phyloP scores from a whole-genome alignment of 2,113 vertebrate genomes.

The Calonectris borealis region DNA sequence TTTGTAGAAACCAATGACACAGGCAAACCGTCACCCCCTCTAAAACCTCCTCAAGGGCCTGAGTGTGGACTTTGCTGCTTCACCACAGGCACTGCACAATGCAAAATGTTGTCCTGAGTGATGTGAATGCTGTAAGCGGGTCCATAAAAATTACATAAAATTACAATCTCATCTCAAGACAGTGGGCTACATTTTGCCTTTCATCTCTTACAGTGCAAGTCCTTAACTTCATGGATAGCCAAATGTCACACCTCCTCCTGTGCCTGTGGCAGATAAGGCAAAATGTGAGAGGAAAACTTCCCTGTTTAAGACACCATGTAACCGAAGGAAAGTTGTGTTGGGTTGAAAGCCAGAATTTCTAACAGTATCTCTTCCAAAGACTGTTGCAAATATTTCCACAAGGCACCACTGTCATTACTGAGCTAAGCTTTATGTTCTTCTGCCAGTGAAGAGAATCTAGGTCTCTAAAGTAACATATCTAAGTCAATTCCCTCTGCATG shows the following conservation, averaged over 20 bases:
- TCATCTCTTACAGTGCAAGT: not conserved
- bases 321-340: not conserved
- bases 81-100: not conserved
- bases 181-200: not conserved
- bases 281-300: not conserved
- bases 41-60: not conserved
- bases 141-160: not conserved
- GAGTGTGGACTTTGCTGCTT: not conserved
- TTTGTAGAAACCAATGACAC: not conserved
- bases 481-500: not conserved
- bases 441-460: not conserved
- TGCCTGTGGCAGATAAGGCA: not conserved
- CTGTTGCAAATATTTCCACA: not conserved
- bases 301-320: not conserved
- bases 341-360: not conserved
- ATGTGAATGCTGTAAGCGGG: not conserved
- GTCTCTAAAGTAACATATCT: not conserved
- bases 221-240: not conserved
- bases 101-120: not conserved
- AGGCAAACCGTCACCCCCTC: not conserved
- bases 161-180: not conserved
- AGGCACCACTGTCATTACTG: not conserved
- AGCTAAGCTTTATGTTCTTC: not conserved
- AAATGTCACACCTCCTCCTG: not conserved
- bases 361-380: not conserved